Base-by-base conservation (phyloP, 2,797 vertebrate genomes). In the Sarcoramphus papa region DNA sequence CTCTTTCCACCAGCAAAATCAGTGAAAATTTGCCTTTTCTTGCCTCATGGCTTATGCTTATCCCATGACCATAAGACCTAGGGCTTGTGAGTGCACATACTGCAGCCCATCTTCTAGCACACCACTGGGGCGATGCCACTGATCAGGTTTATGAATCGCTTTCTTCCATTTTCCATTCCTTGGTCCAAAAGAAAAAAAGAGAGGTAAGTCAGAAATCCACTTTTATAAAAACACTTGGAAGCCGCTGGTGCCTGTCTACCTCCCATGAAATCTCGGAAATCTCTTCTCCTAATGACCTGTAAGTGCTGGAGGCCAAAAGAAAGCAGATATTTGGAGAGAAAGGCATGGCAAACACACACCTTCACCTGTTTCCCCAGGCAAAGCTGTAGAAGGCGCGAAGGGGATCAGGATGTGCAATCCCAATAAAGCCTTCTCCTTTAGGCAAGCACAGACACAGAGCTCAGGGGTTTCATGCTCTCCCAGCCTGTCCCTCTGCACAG, bases 241-340 rank as follows among this genome's bases (percentile, higher is more conserved):
- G 91, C 81, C 95, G 78, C 78, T 93, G 91, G 92, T 96, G 86
- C 95, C 92, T 97, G 81, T 94, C 76, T 92, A 45, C 86, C 72
- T 95, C 72, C 81, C 57, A 56, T 2, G 6, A 64, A 92, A 80
- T 91, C 68, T 85, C 8, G 1, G 50, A 81, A 88, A 81, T 86
- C 37, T 70, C 43, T 78, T 74, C 28, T 95, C 18, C 21, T 81
- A 80, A 72, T 59, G 37, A 67, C 33, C 28, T 78, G 13, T 54
- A 81, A 84, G 65, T 74, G 72, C 68, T 59, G 40, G 35, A 93
- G 47, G 54, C 69, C 77, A 74, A 81, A 93, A 74, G 27, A 73
- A 90, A 93, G 50, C 40, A 77, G 59, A 53, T 51, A 35, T 9
- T 75, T 65, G 47, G 50, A 72, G 56, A 68, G 22, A 88, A 92